These are phyloP conservation scores for Brachyistius frenatus DNA, from an alignment of 2,113 vertebrate species.

Conservation along the genomic window DNA sequence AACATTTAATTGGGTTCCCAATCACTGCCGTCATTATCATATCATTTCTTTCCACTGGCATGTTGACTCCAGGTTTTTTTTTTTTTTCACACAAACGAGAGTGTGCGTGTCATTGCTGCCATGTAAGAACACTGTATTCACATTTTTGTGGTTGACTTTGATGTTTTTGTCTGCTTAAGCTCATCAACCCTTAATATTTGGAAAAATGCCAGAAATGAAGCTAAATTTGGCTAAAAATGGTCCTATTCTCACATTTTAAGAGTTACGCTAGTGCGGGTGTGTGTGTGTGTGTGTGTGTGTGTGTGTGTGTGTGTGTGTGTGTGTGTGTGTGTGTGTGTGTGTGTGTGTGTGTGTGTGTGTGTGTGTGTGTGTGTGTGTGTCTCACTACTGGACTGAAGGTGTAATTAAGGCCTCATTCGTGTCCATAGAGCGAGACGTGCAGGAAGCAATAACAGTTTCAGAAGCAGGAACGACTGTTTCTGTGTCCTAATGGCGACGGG, in stretches of 20 bases:
- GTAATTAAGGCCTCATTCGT: constrained; percentile 19
- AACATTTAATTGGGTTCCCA: neutral
- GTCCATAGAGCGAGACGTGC: constrained; percentile 2
- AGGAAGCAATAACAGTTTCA: constrained; percentile 55
- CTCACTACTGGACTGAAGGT: neutral
- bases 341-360: too few species aligned
- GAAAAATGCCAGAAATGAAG: neutral
- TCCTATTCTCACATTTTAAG: too few species aligned
- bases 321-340: neutral
- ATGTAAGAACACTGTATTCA: neutral
- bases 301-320: neutral
- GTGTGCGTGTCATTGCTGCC: neutral
- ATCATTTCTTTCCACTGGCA: too few species aligned
- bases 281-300: neutral
- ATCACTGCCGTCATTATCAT: neutral
- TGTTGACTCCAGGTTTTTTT: too few species aligned
- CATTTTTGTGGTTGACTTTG: neutral
- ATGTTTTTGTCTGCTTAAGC: neutral
- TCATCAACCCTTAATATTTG: neutral
- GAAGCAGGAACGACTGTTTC: neutral
- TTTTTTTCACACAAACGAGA: constrained; percentile 5
- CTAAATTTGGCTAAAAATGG: neutral
- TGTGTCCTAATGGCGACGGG: constrained; percentile 37
- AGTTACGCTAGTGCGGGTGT: too few species aligned
- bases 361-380: neutral